Evolutionary conservation across 2,888 invertebrate species (phyloP).

Genomic region (Drosophila neonasuta): DNA sequence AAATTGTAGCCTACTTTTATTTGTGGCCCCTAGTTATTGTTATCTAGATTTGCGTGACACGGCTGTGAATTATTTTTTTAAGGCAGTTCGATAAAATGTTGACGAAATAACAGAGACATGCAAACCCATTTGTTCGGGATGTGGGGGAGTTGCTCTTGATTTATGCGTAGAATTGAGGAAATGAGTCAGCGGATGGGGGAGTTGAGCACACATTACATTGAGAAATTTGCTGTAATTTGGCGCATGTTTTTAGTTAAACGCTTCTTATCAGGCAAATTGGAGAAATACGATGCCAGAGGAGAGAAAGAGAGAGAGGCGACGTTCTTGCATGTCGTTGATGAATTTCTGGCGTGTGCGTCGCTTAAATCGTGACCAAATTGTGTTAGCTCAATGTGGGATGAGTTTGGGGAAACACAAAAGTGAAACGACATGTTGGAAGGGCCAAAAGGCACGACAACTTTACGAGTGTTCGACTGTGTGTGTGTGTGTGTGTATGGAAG

Average conservation of each 20-base stretch:
- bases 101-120: constrained; percentile 55
- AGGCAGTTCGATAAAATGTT: constrained; percentile 43
- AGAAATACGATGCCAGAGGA: constrained; percentile 49
- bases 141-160: constrained; percentile 51
- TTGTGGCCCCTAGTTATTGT: constrained; percentile 24
- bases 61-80: constrained; percentile 48
- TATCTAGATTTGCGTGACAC: constrained; percentile 71
- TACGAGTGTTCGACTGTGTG: background rate
- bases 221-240: constrained; percentile 75
- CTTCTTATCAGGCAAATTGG: constrained; percentile 78
- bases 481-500: constrained; percentile 48
- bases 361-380: constrained; percentile 76
- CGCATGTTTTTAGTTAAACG: constrained; percentile 77
- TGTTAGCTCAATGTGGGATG: constrained; percentile 65
- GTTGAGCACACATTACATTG: constrained; percentile 63
- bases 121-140: constrained; percentile 30
- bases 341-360: constrained; percentile 72
- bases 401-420: constrained; percentile 21
- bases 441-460: constrained; percentile 59
- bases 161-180: constrained; percentile 60
- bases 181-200: background rate
- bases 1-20: constrained; percentile 48
- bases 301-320: background rate
- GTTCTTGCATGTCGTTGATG: constrained; percentile 69
- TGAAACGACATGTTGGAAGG: constrained; percentile 45